phyloP scores from a whole-genome alignment of 2,113 vertebrate species.

The Chamaetylas fuelleborni region DNA sequence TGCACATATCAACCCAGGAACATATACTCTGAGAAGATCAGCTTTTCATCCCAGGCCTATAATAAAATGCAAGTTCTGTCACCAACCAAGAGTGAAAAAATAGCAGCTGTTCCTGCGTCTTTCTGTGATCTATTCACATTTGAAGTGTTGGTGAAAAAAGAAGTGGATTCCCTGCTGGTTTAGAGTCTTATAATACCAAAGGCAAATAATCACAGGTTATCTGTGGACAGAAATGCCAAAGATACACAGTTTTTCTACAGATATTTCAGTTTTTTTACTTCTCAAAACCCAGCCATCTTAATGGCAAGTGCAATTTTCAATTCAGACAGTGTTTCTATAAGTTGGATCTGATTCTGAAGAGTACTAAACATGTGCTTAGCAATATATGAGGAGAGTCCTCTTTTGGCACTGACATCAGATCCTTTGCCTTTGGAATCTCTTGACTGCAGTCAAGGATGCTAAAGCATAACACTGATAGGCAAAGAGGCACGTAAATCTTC shows the following conservation, averaged over 20 bases:
- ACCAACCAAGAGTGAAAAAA: constrained; percentile 23
- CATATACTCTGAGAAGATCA: background rate
- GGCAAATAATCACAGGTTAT: background rate
- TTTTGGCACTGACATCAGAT: background rate
- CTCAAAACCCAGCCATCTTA: background rate
- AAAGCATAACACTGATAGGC: background rate
- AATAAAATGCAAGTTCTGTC: constrained; percentile 27
- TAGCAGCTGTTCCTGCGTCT: background rate
- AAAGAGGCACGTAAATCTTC: background rate
- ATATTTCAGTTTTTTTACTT: background rate
- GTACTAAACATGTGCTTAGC: background rate
- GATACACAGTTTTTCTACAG: background rate
- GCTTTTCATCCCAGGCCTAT: background rate
- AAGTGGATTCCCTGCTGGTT: background rate
- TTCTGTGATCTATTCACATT: background rate
- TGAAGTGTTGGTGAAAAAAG: fast-evolving
- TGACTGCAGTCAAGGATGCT: background rate
- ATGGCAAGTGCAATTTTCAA: background rate
- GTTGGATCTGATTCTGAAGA: background rate
- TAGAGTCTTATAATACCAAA: background rate
- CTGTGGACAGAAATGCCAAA: background rate
- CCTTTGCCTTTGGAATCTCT: background rate
- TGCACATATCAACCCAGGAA: background rate
- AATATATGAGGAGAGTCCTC: background rate
- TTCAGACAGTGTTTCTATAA: background rate